Base-by-base conservation (phyloP, 2,797 vertebrate genomes). In the Cephalopachus bancanus region DNA sequence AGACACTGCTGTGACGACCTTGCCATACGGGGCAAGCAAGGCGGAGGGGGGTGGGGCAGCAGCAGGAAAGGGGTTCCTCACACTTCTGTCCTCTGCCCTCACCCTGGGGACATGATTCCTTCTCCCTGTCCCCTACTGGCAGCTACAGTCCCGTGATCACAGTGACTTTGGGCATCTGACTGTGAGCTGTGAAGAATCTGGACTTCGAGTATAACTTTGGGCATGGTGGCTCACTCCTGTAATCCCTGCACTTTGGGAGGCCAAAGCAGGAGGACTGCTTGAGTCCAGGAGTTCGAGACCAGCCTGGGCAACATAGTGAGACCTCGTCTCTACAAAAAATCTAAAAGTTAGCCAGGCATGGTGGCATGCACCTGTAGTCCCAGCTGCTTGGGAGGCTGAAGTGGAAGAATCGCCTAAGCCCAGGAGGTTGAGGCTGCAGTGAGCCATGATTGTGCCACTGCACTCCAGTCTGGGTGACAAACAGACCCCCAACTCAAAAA, bases 11-110 rank as follows among this genome's bases (percentile, higher is more conserved):
- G 28, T 20, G 16, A 3, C 69, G 5, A 10, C 69, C 7, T 6
- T 22, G 11, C 37, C 10, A 17, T n/a, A 28, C 7, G 16, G 12
- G 49, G 17, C 0, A 33, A 67, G 26, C 5, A 55, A 22, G 6
- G 7, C 4, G 10, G 19, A 11, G 26, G 3, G 8, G 15, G 24
- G 57, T 37, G 71, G 9, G 33, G 11, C 20, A 14, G 33, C 22
- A 22, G 0, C 19, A 0, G 6, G 65, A 24, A 44, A 51, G 49
- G 14, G 17, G 0, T 3, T 49, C 6, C 19, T 11, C 49, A 0
- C 37, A 20, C 28, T 53, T 20, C 92, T 0, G 9, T 75, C 59
- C 64, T 37, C 30, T 9, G 26, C 60, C 59, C 26, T 74, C 78
- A 4, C 37, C 57, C 75, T 64, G 30, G 44, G 2, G 7, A 69